phyloP scores from a whole-genome alignment of 2,113 vertebrate genomes.

The Hippocampus barbouri region DNA sequence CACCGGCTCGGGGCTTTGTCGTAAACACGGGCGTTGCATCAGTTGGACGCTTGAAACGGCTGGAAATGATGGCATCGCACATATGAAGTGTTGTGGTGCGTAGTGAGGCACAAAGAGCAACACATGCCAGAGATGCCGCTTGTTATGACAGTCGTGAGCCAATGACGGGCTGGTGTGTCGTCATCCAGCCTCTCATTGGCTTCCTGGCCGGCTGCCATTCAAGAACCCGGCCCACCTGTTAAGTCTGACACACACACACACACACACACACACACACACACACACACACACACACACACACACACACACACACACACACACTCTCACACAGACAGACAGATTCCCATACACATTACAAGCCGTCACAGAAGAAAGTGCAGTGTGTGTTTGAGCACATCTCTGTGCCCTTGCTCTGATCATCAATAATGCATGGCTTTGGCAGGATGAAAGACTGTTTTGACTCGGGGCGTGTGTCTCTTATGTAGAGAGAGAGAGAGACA shows the following conservation, averaged over 20 bases:
- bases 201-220: slow-evolving; percentile 20
- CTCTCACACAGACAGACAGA: too few relatives aligned
- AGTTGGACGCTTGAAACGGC: slow-evolving; percentile 30
- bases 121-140: slow-evolving; percentile 25
- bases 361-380: slow-evolving; percentile 50
- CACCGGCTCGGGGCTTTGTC: slow-evolving; percentile 47
- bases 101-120: slow-evolving; percentile 25
- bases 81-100: slow-evolving; percentile 52
- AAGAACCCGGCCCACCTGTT: slow-evolving; percentile 51
- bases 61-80: slow-evolving; percentile 62
- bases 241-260: slow-evolving; percentile 14
- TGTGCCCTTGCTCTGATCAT: slow-evolving; percentile 64
- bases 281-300: too few relatives aligned
- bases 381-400: slow-evolving; percentile 61
- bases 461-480: slow-evolving; percentile 65
- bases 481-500: slow-evolving; percentile 62
- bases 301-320: neutral
- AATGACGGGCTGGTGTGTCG: slow-evolving; percentile 47
- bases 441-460: slow-evolving; percentile 73
- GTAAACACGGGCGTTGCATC: slow-evolving; percentile 65
- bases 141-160: slow-evolving; percentile 52
- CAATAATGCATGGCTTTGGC: slow-evolving; percentile 67
- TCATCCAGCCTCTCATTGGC: slow-evolving; percentile 56
- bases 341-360: slow-evolving; percentile 24
- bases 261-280: neutral